Evolutionary conservation across 2,888 invertebrate species (phyloP).

Genomic region (Drosophila macrospina): DNA sequence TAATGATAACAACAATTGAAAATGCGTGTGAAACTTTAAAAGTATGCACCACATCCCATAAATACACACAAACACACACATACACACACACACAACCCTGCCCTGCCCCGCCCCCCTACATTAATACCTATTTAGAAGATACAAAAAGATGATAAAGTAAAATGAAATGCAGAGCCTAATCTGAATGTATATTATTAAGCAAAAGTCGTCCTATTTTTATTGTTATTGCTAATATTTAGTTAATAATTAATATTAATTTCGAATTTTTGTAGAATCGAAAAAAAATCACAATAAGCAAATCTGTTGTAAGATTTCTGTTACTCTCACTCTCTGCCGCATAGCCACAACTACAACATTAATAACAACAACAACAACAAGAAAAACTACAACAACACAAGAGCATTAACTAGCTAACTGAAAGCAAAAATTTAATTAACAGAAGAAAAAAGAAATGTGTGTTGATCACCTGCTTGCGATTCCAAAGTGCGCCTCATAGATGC

Average conservation of each 20-base stretch:
- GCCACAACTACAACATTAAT: constrained; percentile 15
- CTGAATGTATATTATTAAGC: constrained; percentile 45
- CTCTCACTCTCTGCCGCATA: constrained; percentile 25
- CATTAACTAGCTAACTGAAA: constrained; percentile 17
- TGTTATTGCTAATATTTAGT: constrained; percentile 73
- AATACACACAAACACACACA: background rate
- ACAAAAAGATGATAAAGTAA: constrained; percentile 10
- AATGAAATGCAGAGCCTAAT: constrained; percentile 1
- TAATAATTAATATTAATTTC: constrained; percentile 60
- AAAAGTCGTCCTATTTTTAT: constrained; percentile 67
- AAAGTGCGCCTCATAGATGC: constrained; percentile 20
- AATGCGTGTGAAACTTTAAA: constrained; percentile 21
- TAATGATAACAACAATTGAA: constrained; percentile 5
- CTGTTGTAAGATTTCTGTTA: constrained; percentile 80
- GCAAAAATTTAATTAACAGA: constrained; percentile 14
- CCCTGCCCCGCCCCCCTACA: background rate
- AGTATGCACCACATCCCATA: constrained; percentile 2
- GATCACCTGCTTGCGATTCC: constrained; percentile 10
- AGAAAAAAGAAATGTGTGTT: constrained; percentile 23
- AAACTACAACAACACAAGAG: constrained; percentile 7
- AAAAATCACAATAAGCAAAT: constrained; percentile 56
- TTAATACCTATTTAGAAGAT: background rate
- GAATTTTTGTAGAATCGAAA: constrained; percentile 44
- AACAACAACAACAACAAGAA: constrained; percentile 22
- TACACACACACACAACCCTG: background rate